Evolutionary conservation across 2,797 vertebrate species (phyloP).

Genomic region (Xerus rutilus): DNA sequence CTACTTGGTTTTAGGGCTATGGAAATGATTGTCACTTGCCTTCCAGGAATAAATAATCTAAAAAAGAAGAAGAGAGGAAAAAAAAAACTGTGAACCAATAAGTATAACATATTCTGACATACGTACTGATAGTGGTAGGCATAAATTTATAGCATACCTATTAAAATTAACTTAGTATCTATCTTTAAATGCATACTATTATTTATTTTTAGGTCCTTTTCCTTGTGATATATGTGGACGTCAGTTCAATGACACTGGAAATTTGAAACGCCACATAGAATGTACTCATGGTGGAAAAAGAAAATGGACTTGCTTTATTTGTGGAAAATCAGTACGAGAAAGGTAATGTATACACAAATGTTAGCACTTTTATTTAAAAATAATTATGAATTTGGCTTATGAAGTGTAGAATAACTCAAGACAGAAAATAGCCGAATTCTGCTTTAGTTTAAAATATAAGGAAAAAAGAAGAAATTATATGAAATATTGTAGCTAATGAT

Average conservation of each 20-base stretch:
- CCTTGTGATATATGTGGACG: conserved; percentile 99
- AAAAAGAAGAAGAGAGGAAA: background rate
- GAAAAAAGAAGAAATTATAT: background rate
- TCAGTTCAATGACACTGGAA: conserved; percentile 98
- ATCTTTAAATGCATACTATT: background rate
- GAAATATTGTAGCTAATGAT: background rate
- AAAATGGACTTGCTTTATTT: conserved; percentile 98
- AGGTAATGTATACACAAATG: conserved; percentile 88
- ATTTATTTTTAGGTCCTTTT: conserved; percentile 92
- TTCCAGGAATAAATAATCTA: background rate
- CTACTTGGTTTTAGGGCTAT: background rate
- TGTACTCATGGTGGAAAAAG: conserved; percentile 99
- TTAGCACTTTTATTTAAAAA: background rate
- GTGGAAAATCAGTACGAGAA: conserved; percentile 98
- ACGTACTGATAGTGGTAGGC: background rate
- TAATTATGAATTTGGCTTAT: background rate
- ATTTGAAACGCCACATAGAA: conserved; percentile 97
- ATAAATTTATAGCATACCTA: conserved; percentile 53
- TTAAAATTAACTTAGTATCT: background rate
- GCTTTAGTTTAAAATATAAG: background rate
- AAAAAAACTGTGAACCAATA: background rate
- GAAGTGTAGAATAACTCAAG: background rate
- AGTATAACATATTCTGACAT: background rate
- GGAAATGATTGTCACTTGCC: background rate
- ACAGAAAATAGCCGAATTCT: background rate